Base-by-base conservation (phyloP, 1,140 invertebrate genomes). In the Procambarus clarkii region DNA sequence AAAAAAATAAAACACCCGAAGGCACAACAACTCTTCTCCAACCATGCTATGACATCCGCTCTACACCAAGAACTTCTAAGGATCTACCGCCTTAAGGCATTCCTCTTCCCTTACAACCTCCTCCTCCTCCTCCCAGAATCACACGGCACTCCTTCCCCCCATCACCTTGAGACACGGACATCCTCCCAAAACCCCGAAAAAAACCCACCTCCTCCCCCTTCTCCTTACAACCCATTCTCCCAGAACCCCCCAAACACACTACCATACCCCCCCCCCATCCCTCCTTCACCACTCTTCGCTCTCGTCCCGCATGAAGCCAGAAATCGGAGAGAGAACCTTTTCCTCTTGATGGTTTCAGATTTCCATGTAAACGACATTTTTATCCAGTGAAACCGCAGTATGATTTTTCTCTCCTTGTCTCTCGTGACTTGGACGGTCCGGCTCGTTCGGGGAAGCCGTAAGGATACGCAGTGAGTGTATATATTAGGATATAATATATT, bases 301-400 rank as follows among this genome's bases (percentile, higher is more conserved):
- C 60, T 21, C 13, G 9, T 21, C 60, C 15, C 60, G 4, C 60
- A 9, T 64, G 50, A 69, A 15, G 60, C n/a, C 5, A 24, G 18
- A 34, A 74, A 74, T 21, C 5, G 5, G 13, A 34, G 3, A 7
- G 69, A 34, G 4, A 8, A 46, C 48, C 15, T 79, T 50, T 79
- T n/a, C 48, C 3, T 0, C 77, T 21, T 13, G 21, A 69, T 69
- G 21, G 69, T 74, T 8, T 34, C 4, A 34, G 21, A 74, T 74
- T 74, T 74, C 69, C 69, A 74, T 74, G 34, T 74, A 74, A 74
- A 74, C n/a, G 69, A 74, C 69, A 74, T 34, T 74, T 34, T 74
- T 74, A 34, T 24, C 69, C 21, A 34, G 18, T 74, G 69, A 74
- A 74, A 34, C 69, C n/a, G 4, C 21, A 0, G n/a, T 9, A 34